These are phyloP conservation scores for Nephotettix cincticeps DNA, from an alignment of 1,140 invertebrate genomes.

Conservation along the genomic window DNA sequence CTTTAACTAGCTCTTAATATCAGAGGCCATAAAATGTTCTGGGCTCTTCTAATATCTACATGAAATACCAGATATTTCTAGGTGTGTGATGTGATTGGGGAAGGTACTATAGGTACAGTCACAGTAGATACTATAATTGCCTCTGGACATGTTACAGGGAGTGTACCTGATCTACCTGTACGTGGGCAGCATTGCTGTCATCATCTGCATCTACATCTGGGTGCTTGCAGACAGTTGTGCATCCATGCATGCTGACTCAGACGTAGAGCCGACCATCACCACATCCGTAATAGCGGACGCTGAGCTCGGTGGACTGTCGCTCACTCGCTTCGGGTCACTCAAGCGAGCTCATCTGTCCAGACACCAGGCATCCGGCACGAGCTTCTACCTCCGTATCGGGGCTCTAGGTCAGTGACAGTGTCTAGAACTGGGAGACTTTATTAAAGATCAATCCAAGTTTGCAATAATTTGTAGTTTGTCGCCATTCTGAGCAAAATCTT, in stretches of 20 bases:
- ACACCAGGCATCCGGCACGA: slow-evolving; percentile 56
- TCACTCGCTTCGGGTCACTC: slow-evolving; percentile 56
- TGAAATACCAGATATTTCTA: too few relatives aligned
- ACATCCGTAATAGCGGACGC: slow-evolving; percentile 45
- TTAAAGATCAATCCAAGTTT: too few relatives aligned
- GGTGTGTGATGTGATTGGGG: neutral
- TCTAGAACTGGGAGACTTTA: too few relatives aligned
- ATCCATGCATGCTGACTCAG: slow-evolving; percentile 43
- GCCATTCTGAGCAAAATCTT: too few relatives aligned
- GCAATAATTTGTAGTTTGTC: too few relatives aligned
- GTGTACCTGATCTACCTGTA: slow-evolving; percentile 65
- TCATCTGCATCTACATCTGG: slow-evolving; percentile 65
- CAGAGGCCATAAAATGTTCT: too few relatives aligned
- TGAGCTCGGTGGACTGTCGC: slow-evolving; percentile 45
- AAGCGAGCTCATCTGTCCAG: slow-evolving; percentile 58
- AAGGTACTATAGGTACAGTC: neutral
- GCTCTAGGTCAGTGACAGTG: slow-evolving; percentile 55
- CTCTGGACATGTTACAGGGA: slow-evolving; percentile 49
- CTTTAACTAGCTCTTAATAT: too few relatives aligned
- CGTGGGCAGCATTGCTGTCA: slow-evolving; percentile 61
- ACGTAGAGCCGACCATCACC: slow-evolving; percentile 32
- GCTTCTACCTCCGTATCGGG: slow-evolving; percentile 66
- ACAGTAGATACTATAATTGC: neutral
- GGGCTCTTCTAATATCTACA: too few relatives aligned
- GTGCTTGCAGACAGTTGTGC: slow-evolving; percentile 59